Conservation (phyloP, 2,797 vertebrate species). For the Diplodus sargus region DNA sequence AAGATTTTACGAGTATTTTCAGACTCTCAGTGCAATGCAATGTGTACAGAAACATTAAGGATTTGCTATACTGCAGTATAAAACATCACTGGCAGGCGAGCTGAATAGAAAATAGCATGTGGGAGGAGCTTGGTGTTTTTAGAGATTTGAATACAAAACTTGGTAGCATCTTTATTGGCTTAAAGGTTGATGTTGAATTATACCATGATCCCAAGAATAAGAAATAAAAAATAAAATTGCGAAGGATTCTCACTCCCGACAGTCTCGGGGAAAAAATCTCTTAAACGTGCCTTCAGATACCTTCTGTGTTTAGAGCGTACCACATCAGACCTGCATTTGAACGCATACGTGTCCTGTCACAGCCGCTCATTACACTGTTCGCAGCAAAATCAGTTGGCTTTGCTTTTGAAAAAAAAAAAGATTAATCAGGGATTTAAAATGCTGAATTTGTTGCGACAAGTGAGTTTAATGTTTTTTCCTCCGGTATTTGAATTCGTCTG, state of each 20-base stretch:
- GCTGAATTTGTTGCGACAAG: conserved; percentile 59
- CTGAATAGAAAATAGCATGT: neutral
- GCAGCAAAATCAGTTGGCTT: conserved; percentile 14
- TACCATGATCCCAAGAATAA: neutral
- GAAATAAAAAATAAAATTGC: neutral
- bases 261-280: neutral
- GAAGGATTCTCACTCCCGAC: neutral
- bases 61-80: neutral
- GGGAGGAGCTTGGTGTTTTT: neutral
- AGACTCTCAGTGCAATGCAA: neutral
- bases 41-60: neutral
- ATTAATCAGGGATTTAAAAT: conserved; percentile 45
- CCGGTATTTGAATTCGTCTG: conserved; percentile 49
- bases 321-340: conserved; percentile 27
- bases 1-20: conserved; percentile 13
- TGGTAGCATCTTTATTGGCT: neutral
- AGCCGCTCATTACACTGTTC: conserved; percentile 29
- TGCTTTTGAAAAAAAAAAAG: conserved; percentile 37
- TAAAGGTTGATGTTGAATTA: neutral
- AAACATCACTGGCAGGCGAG: neutral
- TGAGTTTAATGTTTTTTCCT: conserved; percentile 53
- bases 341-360: conserved; percentile 8
- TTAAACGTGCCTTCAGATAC: neutral
- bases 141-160: neutral
- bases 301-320: neutral